Evolutionary conservation across 2,888 invertebrate genomes (phyloP).

Genomic region (Harpalus rubripes): DNA sequence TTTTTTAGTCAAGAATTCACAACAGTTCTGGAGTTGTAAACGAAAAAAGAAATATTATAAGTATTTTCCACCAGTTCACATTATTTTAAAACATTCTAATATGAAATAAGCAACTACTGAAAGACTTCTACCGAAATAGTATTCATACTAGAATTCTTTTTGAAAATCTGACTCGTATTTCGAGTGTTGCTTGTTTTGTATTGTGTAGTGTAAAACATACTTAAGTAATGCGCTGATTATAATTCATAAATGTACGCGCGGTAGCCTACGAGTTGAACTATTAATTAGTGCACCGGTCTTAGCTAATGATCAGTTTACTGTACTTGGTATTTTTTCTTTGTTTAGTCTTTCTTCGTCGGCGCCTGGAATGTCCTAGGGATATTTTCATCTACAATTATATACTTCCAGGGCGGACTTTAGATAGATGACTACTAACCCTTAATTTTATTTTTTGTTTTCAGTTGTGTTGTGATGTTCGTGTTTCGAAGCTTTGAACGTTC

Average conservation of each 20-base stretch:
- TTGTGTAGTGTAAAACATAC: slow-evolving; percentile 1
- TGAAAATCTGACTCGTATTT: neutral
- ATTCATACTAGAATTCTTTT: too few relatives aligned
- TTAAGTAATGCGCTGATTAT: slow-evolving; percentile 45
- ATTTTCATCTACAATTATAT: slow-evolving; percentile 66
- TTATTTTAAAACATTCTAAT: too few relatives aligned
- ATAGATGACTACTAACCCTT: slow-evolving; percentile 65
- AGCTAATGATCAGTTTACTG: slow-evolving; percentile 58
- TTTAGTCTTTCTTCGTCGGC: slow-evolving; percentile 50
- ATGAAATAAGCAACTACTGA: too few relatives aligned
- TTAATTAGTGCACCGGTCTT: slow-evolving; percentile 62
- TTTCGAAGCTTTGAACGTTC: slow-evolving; percentile 40
- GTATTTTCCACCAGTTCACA: too few relatives aligned
- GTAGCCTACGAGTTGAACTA: slow-evolving; percentile 47
- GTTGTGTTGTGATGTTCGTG: slow-evolving; percentile 23
- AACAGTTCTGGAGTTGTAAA: too few relatives aligned
- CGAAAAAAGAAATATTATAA: too few relatives aligned
- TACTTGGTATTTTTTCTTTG: slow-evolving; percentile 46
- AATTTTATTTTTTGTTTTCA: slow-evolving; percentile 60
- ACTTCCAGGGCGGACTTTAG: slow-evolving; percentile 56
- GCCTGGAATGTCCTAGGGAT: slow-evolving; percentile 63
- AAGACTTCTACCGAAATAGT: too few relatives aligned
- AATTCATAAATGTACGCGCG: slow-evolving; percentile 53
- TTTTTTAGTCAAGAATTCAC: too few relatives aligned
- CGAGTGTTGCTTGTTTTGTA: neutral